Conservation (phyloP, 2,888 invertebrate genomes). For the Lomographa bimaculata region DNA sequence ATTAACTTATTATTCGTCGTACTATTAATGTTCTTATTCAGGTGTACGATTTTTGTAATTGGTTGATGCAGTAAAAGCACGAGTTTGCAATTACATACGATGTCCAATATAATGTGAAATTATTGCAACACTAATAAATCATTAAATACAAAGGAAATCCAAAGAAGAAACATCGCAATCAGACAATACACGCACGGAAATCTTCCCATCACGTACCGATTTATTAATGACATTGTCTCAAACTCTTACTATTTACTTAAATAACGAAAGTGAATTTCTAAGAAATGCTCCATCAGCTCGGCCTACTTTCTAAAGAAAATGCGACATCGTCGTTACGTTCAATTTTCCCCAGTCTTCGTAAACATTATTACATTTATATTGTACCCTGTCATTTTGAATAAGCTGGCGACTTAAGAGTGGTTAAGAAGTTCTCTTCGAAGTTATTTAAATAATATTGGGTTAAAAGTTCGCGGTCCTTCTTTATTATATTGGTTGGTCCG, state of each 20-base stretch:
- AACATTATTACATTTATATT: slow-evolving; percentile 32
- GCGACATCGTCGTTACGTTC: slow-evolving; percentile 44
- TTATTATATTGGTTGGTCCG: too few relatives aligned
- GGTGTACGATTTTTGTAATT: too few relatives aligned
- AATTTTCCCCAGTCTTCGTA: slow-evolving; percentile 39
- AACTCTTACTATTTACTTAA: slow-evolving; percentile 40
- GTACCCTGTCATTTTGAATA: slow-evolving; percentile 24
- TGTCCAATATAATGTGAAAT: too few relatives aligned
- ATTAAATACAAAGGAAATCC: slow-evolving; percentile 12
- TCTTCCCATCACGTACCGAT: slow-evolving; percentile 47
- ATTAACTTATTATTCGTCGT: too few relatives aligned
- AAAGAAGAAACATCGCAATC: slow-evolving; percentile 14
- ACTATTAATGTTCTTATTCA: too few relatives aligned
- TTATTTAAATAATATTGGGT: slow-evolving; percentile 14
- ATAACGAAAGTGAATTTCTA: slow-evolving; percentile 53
- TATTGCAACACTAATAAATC: neutral
- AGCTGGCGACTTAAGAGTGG: slow-evolving; percentile 23
- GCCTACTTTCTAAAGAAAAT: slow-evolving; percentile 68
- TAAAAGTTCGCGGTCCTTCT: slow-evolving; percentile 5
- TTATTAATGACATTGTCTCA: slow-evolving; percentile 43
- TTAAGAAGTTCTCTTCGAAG: slow-evolving; percentile 15
- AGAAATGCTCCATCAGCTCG: slow-evolving; percentile 51
- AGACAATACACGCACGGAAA: slow-evolving; percentile 20
- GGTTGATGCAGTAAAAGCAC: too few relatives aligned
- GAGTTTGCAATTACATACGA: too few relatives aligned